Conservation (phyloP, 2,113 vertebrate genomes). For the Colinus virginianus region DNA sequence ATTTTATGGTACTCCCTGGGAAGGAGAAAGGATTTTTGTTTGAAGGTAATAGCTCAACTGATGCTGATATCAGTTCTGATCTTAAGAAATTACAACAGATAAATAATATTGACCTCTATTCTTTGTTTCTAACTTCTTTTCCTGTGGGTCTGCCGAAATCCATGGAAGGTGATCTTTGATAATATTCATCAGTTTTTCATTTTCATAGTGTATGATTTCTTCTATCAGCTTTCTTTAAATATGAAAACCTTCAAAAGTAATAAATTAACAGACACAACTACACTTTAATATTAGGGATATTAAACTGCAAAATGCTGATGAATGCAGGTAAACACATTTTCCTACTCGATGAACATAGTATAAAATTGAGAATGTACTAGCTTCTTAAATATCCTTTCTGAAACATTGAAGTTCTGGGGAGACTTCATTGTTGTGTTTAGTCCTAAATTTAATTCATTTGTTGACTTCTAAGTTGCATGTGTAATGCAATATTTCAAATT, state of each 20-base stretch:
- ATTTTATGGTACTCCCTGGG: fast-evolving
- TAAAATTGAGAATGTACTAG: not conserved
- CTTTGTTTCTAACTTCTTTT: not conserved
- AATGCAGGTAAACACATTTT: too few relatives aligned
- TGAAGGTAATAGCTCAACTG: not conserved
- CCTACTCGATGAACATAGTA: not conserved
- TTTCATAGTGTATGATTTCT: not conserved
- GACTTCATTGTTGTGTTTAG: not conserved
- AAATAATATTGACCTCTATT: not conserved
- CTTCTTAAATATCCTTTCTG: not conserved
- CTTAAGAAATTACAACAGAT: not conserved
- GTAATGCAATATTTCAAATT: not conserved
- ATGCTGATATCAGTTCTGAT: not conserved
- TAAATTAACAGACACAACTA: not conserved
- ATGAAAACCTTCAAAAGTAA: not conserved
- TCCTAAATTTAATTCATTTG: not conserved
- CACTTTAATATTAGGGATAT: not conserved
- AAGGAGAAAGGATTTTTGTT: not conserved
- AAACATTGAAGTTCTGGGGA: not conserved
- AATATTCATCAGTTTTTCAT: not conserved
- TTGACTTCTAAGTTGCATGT: not conserved
- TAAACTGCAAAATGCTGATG: not conserved
- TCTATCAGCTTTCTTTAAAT: not conserved
- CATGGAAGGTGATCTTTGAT: not conserved
- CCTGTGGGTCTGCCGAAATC: not conserved